Evolutionary conservation across 2,113 vertebrate genomes (phyloP).

Genomic region (Athene noctua): DNA sequence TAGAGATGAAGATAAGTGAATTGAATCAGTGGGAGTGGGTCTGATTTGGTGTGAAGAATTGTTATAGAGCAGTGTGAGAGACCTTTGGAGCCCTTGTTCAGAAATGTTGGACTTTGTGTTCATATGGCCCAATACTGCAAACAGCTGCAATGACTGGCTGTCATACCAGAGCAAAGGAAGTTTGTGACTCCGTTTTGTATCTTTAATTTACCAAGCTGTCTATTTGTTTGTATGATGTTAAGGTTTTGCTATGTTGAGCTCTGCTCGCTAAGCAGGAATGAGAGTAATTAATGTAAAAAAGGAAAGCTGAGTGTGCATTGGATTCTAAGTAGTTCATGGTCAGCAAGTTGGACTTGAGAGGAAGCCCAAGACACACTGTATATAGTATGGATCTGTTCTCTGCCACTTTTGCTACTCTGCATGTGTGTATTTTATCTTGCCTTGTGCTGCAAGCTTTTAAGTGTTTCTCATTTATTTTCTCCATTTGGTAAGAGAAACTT

Average conservation of each 20-base stretch:
- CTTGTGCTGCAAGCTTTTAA: background rate
- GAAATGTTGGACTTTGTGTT: background rate
- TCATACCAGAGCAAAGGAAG: background rate
- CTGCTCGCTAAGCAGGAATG: background rate
- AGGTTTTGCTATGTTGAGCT: background rate
- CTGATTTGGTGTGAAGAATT: background rate
- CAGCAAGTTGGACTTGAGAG: background rate
- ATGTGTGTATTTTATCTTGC: background rate
- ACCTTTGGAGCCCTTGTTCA: background rate
- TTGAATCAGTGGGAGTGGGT: background rate
- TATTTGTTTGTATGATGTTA: background rate
- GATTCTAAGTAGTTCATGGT: background rate
- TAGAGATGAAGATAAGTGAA: background rate
- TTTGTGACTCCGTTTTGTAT: background rate
- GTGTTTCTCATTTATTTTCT: background rate
- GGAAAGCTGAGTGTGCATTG: background rate
- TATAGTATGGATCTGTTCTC: background rate
- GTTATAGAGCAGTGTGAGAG: background rate
- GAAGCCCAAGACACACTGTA: background rate
- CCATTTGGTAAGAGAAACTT: background rate
- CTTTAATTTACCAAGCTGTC: background rate
- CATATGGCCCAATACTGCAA: background rate
- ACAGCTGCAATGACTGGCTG: background rate
- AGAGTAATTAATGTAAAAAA: background rate
- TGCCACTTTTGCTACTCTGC: background rate